Percentiles rank a stretch among this genome's conserved stretches.
Evolutionary conservation across 2,113 vertebrate genomes (phyloP).

Genomic region (Gadus chalcogrammus): DNA sequence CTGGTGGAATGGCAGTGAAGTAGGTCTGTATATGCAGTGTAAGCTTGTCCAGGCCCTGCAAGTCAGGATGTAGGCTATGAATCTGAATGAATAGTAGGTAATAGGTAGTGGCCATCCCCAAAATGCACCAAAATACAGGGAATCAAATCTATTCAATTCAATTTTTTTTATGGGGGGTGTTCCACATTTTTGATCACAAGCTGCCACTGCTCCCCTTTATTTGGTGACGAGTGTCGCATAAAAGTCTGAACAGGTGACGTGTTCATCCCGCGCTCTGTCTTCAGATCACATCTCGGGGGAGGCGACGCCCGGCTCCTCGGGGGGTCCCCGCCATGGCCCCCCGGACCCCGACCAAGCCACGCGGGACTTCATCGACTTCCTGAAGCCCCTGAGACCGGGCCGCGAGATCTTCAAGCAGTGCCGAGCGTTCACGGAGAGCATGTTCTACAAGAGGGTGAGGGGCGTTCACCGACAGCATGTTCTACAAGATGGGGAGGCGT

Average conservation of each 20-base stretch:
- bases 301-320: slow-evolving; percentile 77
- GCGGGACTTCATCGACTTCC: slow-evolving; percentile 90
- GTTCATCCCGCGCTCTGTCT: not conserved
- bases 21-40: too few species aligned
- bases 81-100: too few species aligned
- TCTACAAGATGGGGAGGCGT: slow-evolving; percentile 91
- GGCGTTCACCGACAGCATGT: slow-evolving; percentile 83
- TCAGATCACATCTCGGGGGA: slow-evolving; percentile 68
- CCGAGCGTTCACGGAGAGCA: slow-evolving; percentile 82
- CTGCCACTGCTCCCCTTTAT: too few species aligned
- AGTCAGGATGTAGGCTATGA: too few species aligned
- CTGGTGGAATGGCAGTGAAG: too few species aligned
- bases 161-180: too few species aligned
- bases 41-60: too few species aligned
- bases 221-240: not conserved
- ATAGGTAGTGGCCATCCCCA: too few species aligned
- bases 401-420: slow-evolving; percentile 93
- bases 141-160: too few species aligned
- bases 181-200: too few species aligned
- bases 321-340: slow-evolving; percentile 79
- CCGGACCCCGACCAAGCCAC: slow-evolving; percentile 82
- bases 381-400: slow-evolving; percentile 86
- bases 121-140: too few species aligned
- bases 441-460: slow-evolving; percentile 87
- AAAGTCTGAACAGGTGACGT: not conserved